Base-by-base conservation (phyloP, 2,113 vertebrate species). In the Suricata suricatta region DNA sequence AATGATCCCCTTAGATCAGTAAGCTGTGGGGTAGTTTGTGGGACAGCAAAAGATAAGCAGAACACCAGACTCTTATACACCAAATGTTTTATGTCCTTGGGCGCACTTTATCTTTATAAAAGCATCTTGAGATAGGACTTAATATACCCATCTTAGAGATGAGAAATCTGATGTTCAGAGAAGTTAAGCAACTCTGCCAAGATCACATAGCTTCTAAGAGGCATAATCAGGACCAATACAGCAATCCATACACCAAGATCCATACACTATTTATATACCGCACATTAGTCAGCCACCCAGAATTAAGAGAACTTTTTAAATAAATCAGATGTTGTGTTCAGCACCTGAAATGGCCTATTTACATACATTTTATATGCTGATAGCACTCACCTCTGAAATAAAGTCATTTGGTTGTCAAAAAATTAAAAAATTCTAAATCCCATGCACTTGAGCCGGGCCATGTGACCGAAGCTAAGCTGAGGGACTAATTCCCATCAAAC, bases 321-420 rank as follows among this genome's bases (percentile, higher is more conserved):
- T 95, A 95, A 76, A 88, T 88, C 41, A 87, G 68, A 80, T 23
- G 44, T 15, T 66, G 17, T 33, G 29, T 25, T 84, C 57, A 38
- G 63, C 21, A 57, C 60, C 80, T 81, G 54, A 80, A 92, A 72
- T 47, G 64, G 25, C 29, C 50, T 47, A 86, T 90, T 93, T 87
- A 82, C 68, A 71, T 88, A 38, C 63, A 54, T 85, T 89, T 68
- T 87, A 77, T 41, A 86, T 41, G 74, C 80, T 85, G 47, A 60
- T 66, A 90, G 92, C 25, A 94, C 23, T 80, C 68, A 50, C 64
- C 69, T 95, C 69, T 90, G 84, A 96, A 96, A 91, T 91, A 88
- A 95, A 95, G 64, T 93, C 25, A 92, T 68, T 81, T 90, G 50
- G 7, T 74, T 96, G 60, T 91, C 88, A 81, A 86, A 96, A 83